Base-by-base conservation (phyloP, 2,797 vertebrate genomes). In the Calcarius lapponicus region DNA sequence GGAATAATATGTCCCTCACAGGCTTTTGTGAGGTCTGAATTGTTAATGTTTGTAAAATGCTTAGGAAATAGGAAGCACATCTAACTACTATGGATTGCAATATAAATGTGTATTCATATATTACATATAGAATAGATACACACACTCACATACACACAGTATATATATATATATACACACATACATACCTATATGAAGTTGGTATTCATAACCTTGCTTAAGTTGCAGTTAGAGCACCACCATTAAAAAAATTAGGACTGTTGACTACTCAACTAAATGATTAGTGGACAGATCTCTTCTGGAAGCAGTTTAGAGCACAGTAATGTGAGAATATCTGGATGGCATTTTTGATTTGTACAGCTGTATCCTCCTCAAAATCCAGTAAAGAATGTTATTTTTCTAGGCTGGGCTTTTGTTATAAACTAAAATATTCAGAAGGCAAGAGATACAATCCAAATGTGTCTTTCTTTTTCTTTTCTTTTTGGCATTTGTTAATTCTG, bases 311-410 rank as follows among this genome's bases (percentile, higher is more conserved):
- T 92, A 91, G 96, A 98, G 98, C 98, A 98, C 97, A 98, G 98
- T 97, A 80, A 94, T 92, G 87, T 97, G 97, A 96, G 94, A 98
- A 82, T 93, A 97, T 96, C 98, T 97, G 96, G 97, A 95, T 95
- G 96, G 90, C 96, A 96, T 96, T 97, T 97, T 97, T 97, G 95
- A 97, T 97, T 97, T 98, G 95, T 98, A 98, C 96, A 97, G 96
- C 97, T 98, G 97, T 97, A 97, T 98, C 97, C 97, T 97, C 97
- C 98, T 98, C 97, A 97, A 97, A 98, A 97, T 97, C 98, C 92
- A 95, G 97, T 97, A 97, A 98, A 98, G 96, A 98, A 98, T 98
- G 98, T 97, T 98, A 98, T 98, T 98, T 98, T 98, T 98, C 97
- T 98, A 98, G 97, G 97, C 97, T 98, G 98, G 97, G 96, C 97